Evolutionary conservation across 2,113 vertebrate genomes (phyloP), one percentile per base, ranked within the genome.

Genomic region (Alaudala cheleensis): DNA sequence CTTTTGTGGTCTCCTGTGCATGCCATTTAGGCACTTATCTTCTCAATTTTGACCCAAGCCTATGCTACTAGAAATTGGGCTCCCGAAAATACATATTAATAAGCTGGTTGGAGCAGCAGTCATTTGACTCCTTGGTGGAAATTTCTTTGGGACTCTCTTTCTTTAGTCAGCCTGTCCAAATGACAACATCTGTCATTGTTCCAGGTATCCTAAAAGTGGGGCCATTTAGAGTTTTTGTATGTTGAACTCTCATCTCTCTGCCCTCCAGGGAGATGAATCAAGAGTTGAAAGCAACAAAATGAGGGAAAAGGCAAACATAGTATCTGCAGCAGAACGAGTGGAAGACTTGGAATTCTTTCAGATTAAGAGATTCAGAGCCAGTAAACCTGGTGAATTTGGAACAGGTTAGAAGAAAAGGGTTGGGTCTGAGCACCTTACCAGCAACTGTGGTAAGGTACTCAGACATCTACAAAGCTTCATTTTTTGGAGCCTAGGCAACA

Each of bases 1-100:
- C 2, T 84, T 80, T 53, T 54, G 42, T 2, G 0, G 12, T 56
- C 39, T 24, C 25, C 25, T 47, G 11, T 78, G 44, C 0, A 0
- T 2, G 6, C 4, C 18, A 2, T 84, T 81, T 42, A 49, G 5
- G 19, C 11, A 22, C 15, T 62, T 51, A 11, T 4, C 58, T 81
- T 60, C 10, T 56, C 8, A 54, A 25, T 67, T 66, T 77, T 88
- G 71, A 77, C 5, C 25, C 47, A 42, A 86, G 21, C 9, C 33
- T 60, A 5, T 5, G 8, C 34, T 58, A 18, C 6, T n/a, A 77
- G 62, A 28, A 24, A 50, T 13, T 24, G 29, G 7, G 29, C n/a
- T 80, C 62, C 45, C 31, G 42, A 73, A 85, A 80, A 70, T 44
- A 40, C 5, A 25, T 10, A 8, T 23, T 25, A 76, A 44, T 31